Evolutionary conservation across 2,888 invertebrate species (phyloP), one percentile per base, ranked within the genome.

Genomic region (Leucoma salicis): DNA sequence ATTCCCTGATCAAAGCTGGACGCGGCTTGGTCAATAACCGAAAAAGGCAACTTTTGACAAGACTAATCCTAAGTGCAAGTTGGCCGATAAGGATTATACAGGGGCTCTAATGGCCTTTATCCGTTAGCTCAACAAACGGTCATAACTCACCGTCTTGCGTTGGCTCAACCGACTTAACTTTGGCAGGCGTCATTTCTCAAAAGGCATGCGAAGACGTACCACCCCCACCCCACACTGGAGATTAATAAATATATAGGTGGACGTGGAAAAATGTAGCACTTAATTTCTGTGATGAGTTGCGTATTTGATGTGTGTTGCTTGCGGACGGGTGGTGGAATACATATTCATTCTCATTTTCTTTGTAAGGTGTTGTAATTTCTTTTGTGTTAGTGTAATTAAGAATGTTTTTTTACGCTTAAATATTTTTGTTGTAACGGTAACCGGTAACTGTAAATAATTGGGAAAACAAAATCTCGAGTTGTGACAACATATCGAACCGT

Each of bases 151-250:
- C 71, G 72, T 80, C 84, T 82, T 71, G 73, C 70, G 81, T 82
- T 82, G 82, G 83, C 87, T 86, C 83, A 85, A 84, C 81, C 87
- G 88, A 86, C 88, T 88, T 88, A 88, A 81, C 84, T 88, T 88
- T 86, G 88, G 88, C 87, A 88, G 86, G 72, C 88, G 85, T 89
- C 88, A 88, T 89, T 89, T 88, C 89, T 89, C 89, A 89, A 85
- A 84, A 81, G 83, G 82, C 83, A 83, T 77, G 78, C 81, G 82
- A 79, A 81, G 86, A 85, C 82, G 83, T 79, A 74, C 75, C 67
- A 70, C 71, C 71, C 66, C 50, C 50, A 45, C 44, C 49, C 63
- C 65, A 57, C 45, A 57, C 70, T 63, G 64, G 70, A 86, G 82
- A 87, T 88, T 87, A 87, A 89, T 87, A 88, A 87, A 85, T 83